Evolutionary conservation across 2,113 vertebrate genomes (phyloP).

Genomic region (Daphoenositta chrysoptera): DNA sequence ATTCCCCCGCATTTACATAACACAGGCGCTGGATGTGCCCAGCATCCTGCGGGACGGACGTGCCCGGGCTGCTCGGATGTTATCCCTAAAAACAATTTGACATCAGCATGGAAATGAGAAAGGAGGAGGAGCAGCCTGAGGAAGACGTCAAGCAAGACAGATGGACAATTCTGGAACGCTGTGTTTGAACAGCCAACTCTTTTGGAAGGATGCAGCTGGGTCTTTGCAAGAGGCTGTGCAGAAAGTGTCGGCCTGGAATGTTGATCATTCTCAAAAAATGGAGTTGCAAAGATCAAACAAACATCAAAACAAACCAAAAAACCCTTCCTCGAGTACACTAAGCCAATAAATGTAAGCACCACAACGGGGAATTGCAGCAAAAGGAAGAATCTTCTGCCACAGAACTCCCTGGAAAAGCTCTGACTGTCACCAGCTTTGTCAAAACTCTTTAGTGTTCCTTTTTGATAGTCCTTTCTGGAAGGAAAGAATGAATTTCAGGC

Average conservation of each 20-base stretch:
- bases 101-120: neutral
- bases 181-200: neutral
- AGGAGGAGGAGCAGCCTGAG: neutral
- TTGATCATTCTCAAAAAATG: neutral
- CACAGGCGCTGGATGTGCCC: neutral
- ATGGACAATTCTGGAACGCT: neutral
- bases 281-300: neutral
- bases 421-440: neutral
- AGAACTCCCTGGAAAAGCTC: neutral
- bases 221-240: neutral
- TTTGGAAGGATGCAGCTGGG: neutral
- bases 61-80: neutral
- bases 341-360: neutral
- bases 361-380: neutral
- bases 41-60: neutral
- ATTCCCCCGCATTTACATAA: conserved; percentile 21
- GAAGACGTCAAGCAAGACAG: neutral
- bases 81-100: neutral
- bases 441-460: neutral
- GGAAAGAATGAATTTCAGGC: neutral
- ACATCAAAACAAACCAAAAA: neutral
- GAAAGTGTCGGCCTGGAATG: neutral
- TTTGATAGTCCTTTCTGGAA: neutral
- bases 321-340: neutral
- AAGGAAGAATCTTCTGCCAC: neutral